These are phyloP conservation scores for Digitonthophagus gazella DNA, from an alignment of 2,888 invertebrate genomes.

Conservation along the genomic window DNA sequence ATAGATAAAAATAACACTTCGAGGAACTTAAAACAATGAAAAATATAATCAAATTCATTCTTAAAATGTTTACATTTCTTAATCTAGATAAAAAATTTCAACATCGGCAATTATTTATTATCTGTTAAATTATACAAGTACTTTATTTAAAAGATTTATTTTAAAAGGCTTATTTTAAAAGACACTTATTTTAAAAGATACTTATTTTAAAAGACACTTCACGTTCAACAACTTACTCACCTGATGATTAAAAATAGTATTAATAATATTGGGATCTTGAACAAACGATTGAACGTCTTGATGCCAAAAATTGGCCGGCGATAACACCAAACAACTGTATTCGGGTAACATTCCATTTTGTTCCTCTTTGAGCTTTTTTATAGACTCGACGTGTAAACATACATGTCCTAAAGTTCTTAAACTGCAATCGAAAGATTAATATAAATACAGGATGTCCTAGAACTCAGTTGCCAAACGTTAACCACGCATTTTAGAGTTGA, in stretches of 20 bases:
- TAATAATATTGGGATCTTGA: conserved; percentile 75
- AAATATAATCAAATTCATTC: too few relatives aligned
- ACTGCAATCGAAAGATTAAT: conserved; percentile 47
- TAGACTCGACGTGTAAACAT: conserved; percentile 82
- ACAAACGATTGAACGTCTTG: conserved; percentile 77
- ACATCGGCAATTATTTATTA: too few relatives aligned
- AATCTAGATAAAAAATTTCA: too few relatives aligned
- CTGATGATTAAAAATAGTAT: conserved; percentile 81
- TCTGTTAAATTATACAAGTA: too few relatives aligned
- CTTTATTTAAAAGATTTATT: too few relatives aligned
- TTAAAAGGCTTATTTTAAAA: neutral
- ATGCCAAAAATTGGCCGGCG: conserved; percentile 93
- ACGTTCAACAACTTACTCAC: conserved; percentile 50
- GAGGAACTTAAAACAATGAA: neutral
- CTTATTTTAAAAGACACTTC: neutral
- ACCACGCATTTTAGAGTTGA: too few relatives aligned
- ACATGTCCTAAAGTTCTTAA: conserved; percentile 73
- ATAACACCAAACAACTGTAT: conserved; percentile 86
- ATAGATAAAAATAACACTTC: neutral
- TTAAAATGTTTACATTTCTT: too few relatives aligned
- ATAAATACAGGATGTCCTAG: too few relatives aligned
- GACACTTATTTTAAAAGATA: neutral
- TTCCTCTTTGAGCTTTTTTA: conserved; percentile 61
- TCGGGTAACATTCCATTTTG: conserved; percentile 72
- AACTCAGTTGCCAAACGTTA: too few relatives aligned